phyloP scores from a whole-genome alignment of 2,797 vertebrate genomes.

The Pangasius macronema region DNA sequence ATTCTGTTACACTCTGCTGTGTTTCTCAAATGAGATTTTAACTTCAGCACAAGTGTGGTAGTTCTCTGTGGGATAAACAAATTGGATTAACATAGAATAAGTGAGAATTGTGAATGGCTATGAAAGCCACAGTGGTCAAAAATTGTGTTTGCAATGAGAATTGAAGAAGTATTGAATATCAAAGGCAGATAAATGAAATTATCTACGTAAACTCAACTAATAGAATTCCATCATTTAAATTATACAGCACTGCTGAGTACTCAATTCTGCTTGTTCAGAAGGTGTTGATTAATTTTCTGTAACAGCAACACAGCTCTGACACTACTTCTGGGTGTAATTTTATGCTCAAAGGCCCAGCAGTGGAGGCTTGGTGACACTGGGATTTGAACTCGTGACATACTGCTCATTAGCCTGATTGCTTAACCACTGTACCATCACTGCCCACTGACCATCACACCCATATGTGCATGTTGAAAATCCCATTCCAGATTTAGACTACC shows the following conservation, averaged over 20 bases:
- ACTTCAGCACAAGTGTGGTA: not conserved
- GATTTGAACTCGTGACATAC: not conserved
- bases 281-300: not conserved
- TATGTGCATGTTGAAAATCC: not conserved
- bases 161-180: not conserved
- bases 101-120: not conserved
- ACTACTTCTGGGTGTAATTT: not conserved
- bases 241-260: not conserved
- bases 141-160: not conserved
- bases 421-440: not conserved
- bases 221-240: not conserved
- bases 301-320: not conserved
- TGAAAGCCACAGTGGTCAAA: conserved; percentile 2
- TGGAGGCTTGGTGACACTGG: not conserved
- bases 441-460: not conserved
- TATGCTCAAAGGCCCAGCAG: not conserved
- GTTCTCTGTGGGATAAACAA: conserved; percentile 9
- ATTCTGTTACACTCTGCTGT: conserved; percentile 22
- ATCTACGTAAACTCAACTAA: not conserved
- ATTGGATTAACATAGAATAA: conserved; percentile 25
- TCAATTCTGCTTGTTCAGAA: not conserved
- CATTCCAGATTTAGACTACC: not conserved
- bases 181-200: not conserved
- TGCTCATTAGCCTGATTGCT: not conserved
- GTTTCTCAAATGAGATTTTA: conserved; percentile 22